phyloP scores from a whole-genome alignment of 92 coral and sea anemone genomes.

The Epizoanthus fatuus region DNA sequence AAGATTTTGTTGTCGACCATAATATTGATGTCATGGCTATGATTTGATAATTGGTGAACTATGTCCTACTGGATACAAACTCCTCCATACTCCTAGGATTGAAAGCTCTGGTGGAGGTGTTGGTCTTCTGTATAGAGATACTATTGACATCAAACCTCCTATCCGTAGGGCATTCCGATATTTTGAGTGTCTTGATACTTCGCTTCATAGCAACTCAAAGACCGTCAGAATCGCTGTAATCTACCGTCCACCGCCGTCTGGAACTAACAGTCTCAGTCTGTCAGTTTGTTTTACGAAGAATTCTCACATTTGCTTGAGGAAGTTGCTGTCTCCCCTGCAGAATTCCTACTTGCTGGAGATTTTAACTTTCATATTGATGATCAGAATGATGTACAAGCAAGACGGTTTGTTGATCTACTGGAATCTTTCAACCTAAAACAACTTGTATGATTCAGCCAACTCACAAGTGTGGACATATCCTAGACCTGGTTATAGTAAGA shows the following conservation, averaged over 20 bases:
- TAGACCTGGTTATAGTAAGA: slow-evolving; percentile 52
- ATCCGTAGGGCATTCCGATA: no score
- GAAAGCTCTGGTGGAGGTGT: slow-evolving; percentile 42
- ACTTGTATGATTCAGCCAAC: slow-evolving; percentile 32
- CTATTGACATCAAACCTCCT: slow-evolving; percentile 11
- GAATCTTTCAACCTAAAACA: slow-evolving; percentile 37
- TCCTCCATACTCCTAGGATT: slow-evolving; percentile 17
- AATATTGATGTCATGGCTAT: slow-evolving; percentile 42
- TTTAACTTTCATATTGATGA: slow-evolving; percentile 44
- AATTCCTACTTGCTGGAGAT: slow-evolving; percentile 34
- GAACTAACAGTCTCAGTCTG: slow-evolving; percentile 49
- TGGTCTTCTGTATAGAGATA: slow-evolving; percentile 1
- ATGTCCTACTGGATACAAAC: no score
- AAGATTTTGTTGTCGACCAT: neutral
- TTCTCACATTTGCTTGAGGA: slow-evolving; percentile 53
- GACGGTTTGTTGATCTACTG: neutral
- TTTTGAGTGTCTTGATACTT: slow-evolving; percentile 19
- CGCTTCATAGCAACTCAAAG: slow-evolving; percentile 19
- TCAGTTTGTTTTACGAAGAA: slow-evolving; percentile 37
- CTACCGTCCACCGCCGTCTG: slow-evolving; percentile 64
- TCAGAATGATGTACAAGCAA: slow-evolving; percentile 30
- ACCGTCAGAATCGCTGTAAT: slow-evolving; percentile 31
- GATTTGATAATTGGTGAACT: no score
- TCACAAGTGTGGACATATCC: slow-evolving; percentile 47
- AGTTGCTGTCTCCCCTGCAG: slow-evolving; percentile 37